Base-by-base conservation (phyloP, 2,797 vertebrate genomes). In the Malurus splendens region DNA sequence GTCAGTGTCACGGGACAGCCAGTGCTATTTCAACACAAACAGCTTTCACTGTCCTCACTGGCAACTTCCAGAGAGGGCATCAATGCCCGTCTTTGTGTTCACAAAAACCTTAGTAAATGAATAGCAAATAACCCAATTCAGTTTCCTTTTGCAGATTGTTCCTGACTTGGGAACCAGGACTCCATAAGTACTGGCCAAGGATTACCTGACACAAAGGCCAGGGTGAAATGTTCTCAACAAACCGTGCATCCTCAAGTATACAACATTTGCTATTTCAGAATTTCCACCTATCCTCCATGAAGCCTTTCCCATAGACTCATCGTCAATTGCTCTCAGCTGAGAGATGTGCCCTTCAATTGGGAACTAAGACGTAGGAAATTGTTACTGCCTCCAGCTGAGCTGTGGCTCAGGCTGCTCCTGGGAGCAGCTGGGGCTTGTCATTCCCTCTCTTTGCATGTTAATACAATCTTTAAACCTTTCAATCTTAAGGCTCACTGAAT, bases 391-490 rank as follows among this genome's bases (percentile, higher is more conserved):
- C 33, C 44, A 74, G 15, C 47, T 5, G 55, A 76, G 66, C 68
- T 18, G 5, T 3, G 38, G 82, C 44, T 85, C 36, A 68, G 74
- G 16, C 74, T 67, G 79, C 78, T 92, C 61, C 45, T 41, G 54
- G 60, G 77, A 92, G 75, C 83, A 95, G 92, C 83, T 94, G 88
- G 84, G 71, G 42, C 47, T 76, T 84, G 71, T 91, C 77, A 83
- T 36, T 66, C 64, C 50, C 59, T 64, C 67, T 82, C 54, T 76
- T 65, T 66, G 51, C 77, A 52, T 65, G 56, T 73, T 87, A 91
- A 90, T 76, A 41, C 12, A 41, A 39, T 65, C 44, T 62, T 39
- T 64, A 82, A 16, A 59, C 73, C 64, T 81, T 90, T 91, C 72
- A 88, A 0, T 86, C 57, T 74, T 27, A 10, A 83, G 28, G 64